Conservation (phyloP, 2,888 invertebrate species). For the Pollenia angustigena region DNA sequence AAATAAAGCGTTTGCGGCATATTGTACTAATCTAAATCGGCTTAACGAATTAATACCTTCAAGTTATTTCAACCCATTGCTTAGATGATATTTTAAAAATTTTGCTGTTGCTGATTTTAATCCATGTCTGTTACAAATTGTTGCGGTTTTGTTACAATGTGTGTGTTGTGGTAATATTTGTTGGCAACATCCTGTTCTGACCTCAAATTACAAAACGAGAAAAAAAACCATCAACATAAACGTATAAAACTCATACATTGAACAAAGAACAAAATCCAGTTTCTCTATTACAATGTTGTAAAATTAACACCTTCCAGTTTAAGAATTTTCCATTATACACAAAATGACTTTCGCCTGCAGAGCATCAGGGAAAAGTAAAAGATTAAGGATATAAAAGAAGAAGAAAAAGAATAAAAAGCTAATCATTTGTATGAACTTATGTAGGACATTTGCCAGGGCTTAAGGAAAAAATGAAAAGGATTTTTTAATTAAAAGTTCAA, state of each 20-base stretch:
- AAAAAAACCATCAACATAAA: slow-evolving; percentile 35
- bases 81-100: slow-evolving; percentile 37
- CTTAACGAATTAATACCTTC: slow-evolving; percentile 28
- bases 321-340: slow-evolving; percentile 43
- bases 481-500: slow-evolving; percentile 73
- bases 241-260: slow-evolving; percentile 40
- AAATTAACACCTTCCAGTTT: slow-evolving; percentile 72
- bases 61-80: neutral
- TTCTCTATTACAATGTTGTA: slow-evolving; percentile 33
- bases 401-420: slow-evolving; percentile 36
- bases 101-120: slow-evolving; percentile 65
- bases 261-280: slow-evolving; percentile 34
- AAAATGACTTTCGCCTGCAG: slow-evolving; percentile 15
- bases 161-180: slow-evolving; percentile 69
- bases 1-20: too few species aligned
- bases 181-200: slow-evolving; percentile 73
- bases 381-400: slow-evolving; percentile 6
- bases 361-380: neutral
- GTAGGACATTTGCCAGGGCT: slow-evolving; percentile 64
- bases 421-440: slow-evolving; percentile 65
- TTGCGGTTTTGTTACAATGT: slow-evolving; percentile 72
- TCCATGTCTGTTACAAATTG: slow-evolving; percentile 72
- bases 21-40: neutral
- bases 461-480: slow-evolving; percentile 61
- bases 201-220: slow-evolving; percentile 62